Base-by-base conservation (phyloP, 1,140 invertebrate species). In the Leptopilina boulardi region DNA sequence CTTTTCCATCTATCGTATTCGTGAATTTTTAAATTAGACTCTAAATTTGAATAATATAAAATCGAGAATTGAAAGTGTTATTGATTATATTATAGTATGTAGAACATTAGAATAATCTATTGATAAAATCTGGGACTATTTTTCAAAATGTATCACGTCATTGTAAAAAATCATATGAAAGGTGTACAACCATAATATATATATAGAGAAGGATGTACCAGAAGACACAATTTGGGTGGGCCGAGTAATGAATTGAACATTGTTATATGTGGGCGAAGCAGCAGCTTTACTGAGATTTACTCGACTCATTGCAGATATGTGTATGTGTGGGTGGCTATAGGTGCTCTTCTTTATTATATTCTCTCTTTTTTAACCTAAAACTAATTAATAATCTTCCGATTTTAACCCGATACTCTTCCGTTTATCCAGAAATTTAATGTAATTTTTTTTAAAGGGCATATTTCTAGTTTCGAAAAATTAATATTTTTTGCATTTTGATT, bases 171-270 rank as follows among this genome's bases (percentile, higher is more conserved):
- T n/a, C n/a, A n/a, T 5, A 66, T 13, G 59, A 66, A 15, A 66
- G 59, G 59, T 66, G 23, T 66, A 30, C 59, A 30, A 34, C 59
- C 30, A 26, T 38, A 38, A 8, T 8, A 38, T 3, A 38, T 26
- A 66, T 66, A 30, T 6, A 23, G 59, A 6, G n/a, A 66, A 30
- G 59, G 26, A 30, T n/a, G 59, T 66, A 66, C 21, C n/a, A n/a
- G 23, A 30, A 66, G 59, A 77, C 75, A 80, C 70, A 76, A 79
- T 82, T 82, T 26, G 81, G 75, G 76, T 19, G 76, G 73, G 78
- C 74, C 77, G 70, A 59, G 75, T 82, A 79, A 80, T 77, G 81
- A 82, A 82, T 80, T 71, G 77, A 78, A 77, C 76, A 76, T 44
- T 77, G 42, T 71, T 75, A 82, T 75, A 82, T 75, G 81, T 82